These are phyloP conservation scores for Peromyscus melanophrys DNA, from an alignment of 2,797 vertebrate genomes.

Conservation along the genomic window DNA sequence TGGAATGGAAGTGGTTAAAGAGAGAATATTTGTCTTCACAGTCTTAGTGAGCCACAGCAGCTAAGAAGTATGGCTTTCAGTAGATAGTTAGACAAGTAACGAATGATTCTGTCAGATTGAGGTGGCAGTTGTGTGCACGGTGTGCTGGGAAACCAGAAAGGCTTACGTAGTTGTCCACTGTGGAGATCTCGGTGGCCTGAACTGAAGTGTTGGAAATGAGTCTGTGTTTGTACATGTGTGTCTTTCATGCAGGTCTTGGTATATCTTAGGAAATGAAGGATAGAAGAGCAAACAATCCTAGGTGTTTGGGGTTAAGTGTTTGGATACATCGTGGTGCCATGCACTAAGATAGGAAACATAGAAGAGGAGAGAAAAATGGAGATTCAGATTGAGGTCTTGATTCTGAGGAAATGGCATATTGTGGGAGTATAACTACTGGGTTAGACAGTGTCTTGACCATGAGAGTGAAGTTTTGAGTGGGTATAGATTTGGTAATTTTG, in stretches of 20 bases:
- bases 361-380: neutral
- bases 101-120: neutral
- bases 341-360: slow-evolving; percentile 15
- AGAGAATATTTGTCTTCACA: neutral
- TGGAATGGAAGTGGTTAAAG: neutral
- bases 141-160: slow-evolving; percentile 5
- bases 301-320: neutral
- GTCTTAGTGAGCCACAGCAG: neutral
- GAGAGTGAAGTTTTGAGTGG: neutral
- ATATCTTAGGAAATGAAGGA: slow-evolving; percentile 19
- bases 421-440: neutral
- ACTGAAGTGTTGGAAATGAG: slow-evolving; percentile 25
- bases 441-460: neutral
- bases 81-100: slow-evolving; percentile 44
- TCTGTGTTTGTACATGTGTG: neutral
- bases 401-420: neutral
- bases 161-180: neutral
- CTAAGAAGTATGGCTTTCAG: slow-evolving; percentile 24
- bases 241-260: neutral
- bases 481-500: slow-evolving; percentile 9
- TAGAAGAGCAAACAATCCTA: neutral
- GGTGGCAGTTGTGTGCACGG: neutral
- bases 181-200: slow-evolving; percentile 18
- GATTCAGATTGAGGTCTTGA: slow-evolving; percentile 35
- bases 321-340: neutral